These are phyloP conservation scores for Acanthiza pusilla DNA, from an alignment of 2,797 vertebrate species.

Conservation along the genomic window DNA sequence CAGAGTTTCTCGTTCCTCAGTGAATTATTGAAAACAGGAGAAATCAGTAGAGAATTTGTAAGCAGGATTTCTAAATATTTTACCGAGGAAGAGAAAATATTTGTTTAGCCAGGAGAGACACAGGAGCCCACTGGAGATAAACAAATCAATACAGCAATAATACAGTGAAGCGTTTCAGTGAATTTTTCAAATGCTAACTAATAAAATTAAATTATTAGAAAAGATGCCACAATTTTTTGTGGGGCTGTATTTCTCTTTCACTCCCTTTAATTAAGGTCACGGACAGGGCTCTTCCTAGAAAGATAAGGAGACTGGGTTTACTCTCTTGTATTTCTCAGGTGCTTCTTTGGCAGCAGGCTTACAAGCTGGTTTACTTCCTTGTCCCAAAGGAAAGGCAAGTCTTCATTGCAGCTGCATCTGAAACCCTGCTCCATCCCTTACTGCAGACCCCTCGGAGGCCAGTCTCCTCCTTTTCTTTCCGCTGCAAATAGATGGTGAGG, in stretches of 20 bases:
- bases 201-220: constrained; percentile 42
- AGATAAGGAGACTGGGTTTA: neutral
- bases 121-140: constrained; percentile 43
- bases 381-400: neutral
- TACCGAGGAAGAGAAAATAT: constrained; percentile 59
- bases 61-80: constrained; percentile 63
- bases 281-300: neutral
- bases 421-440: neutral
- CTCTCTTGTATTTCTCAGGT: neutral
- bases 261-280: constrained; percentile 27
- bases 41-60: constrained; percentile 56
- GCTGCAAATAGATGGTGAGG: neutral
- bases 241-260: constrained; percentile 24
- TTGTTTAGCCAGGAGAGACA: constrained; percentile 65
- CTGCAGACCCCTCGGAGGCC: neutral
- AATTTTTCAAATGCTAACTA: constrained; percentile 46
- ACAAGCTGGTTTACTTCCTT: neutral
- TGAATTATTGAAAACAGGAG: constrained; percentile 61
- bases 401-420: neutral
- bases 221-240: neutral
- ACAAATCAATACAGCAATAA: constrained; percentile 64
- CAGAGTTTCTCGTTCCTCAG: constrained; percentile 15
- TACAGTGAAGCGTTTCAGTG: constrained; percentile 53
- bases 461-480: neutral
- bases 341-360: neutral